These are phyloP conservation scores for Sinella curviseta DNA, from an alignment of 1,140 invertebrate species.

Conservation along the genomic window DNA sequence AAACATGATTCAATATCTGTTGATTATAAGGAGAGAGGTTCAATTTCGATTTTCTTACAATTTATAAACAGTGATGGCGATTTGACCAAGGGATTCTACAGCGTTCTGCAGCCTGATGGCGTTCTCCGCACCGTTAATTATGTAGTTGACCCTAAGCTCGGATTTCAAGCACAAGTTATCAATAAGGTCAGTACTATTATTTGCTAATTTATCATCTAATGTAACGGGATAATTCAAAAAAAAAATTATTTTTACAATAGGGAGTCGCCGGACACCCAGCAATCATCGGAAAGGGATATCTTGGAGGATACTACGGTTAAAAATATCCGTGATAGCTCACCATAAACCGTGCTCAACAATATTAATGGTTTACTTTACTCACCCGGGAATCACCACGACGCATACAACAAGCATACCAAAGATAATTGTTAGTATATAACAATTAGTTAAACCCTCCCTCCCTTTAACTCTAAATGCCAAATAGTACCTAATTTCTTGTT, in stretches of 20 bases:
- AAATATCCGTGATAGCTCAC: background rate
- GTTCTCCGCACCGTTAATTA: slow-evolving; percentile 49
- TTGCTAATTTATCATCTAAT: no score
- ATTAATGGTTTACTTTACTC: background rate
- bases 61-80: background rate
- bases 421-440: no score
- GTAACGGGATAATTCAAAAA: no score
- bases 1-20: background rate
- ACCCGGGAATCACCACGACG: no score
- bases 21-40: background rate
- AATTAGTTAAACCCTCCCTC: no score
- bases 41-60: background rate
- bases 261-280: slow-evolving; percentile 21
- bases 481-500: no score
- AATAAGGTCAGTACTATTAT: no score
- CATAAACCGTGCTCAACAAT: background rate
- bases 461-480: no score
- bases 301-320: background rate
- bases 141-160: slow-evolving; percentile 36
- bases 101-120: slow-evolving; percentile 50
- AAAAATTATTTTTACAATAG: no score
- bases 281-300: background rate
- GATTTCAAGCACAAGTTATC: slow-evolving; percentile 44
- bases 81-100: slow-evolving; percentile 55
- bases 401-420: no score